Evolutionary conservation across 2,888 invertebrate genomes (phyloP).

Genomic region (Isoperla grammatica): DNA sequence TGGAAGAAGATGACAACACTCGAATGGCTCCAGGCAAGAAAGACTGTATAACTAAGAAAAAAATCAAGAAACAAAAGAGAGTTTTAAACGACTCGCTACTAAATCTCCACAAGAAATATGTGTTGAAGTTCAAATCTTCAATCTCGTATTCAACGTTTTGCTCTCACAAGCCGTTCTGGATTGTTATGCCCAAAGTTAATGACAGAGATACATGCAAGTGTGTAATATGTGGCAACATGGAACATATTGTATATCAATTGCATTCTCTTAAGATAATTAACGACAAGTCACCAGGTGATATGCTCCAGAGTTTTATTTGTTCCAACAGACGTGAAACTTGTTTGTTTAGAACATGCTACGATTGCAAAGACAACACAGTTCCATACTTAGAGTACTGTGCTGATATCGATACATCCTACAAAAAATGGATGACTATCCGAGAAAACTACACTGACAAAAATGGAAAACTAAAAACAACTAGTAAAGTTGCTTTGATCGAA

Average conservation of each 20-base stretch:
- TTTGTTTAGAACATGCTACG: slow-evolving; percentile 5
- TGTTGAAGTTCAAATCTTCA: background rate
- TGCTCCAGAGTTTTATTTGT: slow-evolving; percentile 25
- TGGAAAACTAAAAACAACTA: background rate
- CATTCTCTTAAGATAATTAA: slow-evolving; percentile 21
- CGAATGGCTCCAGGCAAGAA: too few relatives aligned
- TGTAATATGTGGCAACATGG: slow-evolving; percentile 26
- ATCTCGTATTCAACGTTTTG: slow-evolving; percentile 28
- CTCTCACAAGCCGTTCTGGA: slow-evolving; percentile 30
- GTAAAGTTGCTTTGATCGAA: background rate
- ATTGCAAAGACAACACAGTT: background rate
- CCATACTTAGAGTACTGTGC: background rate
- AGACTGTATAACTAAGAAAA: too few relatives aligned
- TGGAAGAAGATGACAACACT: too few relatives aligned
- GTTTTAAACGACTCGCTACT: slow-evolving; percentile 12
- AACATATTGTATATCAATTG: slow-evolving; percentile 25
- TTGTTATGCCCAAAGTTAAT: slow-evolving; percentile 23
- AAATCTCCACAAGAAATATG: slow-evolving; percentile 28
- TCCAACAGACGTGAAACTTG: slow-evolving; percentile 19
- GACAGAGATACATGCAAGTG: slow-evolving; percentile 31
- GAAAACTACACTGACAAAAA: slow-evolving; percentile 1
- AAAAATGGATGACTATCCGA: background rate
- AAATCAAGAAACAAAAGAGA: too few relatives aligned
- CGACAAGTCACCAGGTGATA: slow-evolving; percentile 5
- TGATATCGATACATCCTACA: background rate